These are phyloP conservation scores for Lanius ludovicianus DNA, from an alignment of 2,113 vertebrate species.

Conservation along the genomic window DNA sequence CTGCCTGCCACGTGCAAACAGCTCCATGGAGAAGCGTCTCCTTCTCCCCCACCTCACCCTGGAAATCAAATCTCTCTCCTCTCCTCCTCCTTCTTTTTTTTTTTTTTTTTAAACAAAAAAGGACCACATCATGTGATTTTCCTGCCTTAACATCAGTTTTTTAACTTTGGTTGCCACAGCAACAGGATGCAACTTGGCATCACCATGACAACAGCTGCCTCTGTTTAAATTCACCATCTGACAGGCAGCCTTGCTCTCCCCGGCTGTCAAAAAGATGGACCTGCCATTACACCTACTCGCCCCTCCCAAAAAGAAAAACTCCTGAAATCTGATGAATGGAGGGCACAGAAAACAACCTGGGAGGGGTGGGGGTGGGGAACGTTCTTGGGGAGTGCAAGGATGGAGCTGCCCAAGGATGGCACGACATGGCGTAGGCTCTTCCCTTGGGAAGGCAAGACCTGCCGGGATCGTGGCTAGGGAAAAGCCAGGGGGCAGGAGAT, in stretches of 20 bases:
- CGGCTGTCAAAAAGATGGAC: conserved; percentile 68
- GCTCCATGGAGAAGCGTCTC: background rate
- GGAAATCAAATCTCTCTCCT: conserved; percentile 16
- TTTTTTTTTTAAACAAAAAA: conserved; percentile 69
- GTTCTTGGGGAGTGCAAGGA: background rate
- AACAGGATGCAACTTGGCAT: conserved; percentile 80
- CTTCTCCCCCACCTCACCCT: conserved; percentile 11
- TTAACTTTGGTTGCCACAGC: conserved; percentile 82
- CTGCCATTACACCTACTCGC: conserved; percentile 67
- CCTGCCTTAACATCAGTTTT: conserved; percentile 76
- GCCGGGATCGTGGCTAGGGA: background rate
- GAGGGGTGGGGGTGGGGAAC: background rate
- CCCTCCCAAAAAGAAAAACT: conserved; percentile 20
- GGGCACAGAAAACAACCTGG: conserved; percentile 40
- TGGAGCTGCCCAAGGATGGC: background rate
- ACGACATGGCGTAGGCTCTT: background rate
- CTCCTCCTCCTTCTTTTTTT: background rate
- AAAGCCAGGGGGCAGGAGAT: background rate
- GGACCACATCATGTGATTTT: conserved; percentile 69
- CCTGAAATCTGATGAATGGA: conserved; percentile 70
- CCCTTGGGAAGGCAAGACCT: background rate
- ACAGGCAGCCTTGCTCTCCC: conserved; percentile 66
- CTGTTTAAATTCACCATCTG: conserved; percentile 83
- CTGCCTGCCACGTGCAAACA: conserved; percentile 4
- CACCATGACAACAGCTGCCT: conserved; percentile 81